A percentile compares a stretch with the other conserved stretches of the same genome.
These are phyloP conservation scores for Ptychoptera albimana DNA, from an alignment of 2,888 invertebrate genomes.

Conservation along the genomic window DNA sequence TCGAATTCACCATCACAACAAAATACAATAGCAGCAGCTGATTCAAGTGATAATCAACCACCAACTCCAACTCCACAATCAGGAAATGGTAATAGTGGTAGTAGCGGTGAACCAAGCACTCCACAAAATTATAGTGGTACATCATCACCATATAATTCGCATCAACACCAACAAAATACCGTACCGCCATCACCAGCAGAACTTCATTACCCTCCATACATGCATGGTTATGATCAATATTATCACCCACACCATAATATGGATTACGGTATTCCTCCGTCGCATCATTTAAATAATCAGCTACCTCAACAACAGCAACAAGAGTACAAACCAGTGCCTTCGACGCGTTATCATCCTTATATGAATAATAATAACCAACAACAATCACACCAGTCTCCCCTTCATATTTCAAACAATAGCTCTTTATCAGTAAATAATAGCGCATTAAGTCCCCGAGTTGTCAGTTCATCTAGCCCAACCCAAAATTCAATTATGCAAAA, in stretches of 20 bases:
- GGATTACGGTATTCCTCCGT: conserved; percentile 13
- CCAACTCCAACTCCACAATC: conserved; percentile 34
- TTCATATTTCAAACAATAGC: conserved; percentile 10
- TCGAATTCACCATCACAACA: conserved; percentile 11
- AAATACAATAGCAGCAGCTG: conserved; percentile 49
- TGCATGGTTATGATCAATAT: conserved; percentile 27
- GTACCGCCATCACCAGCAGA: conserved; percentile 10
- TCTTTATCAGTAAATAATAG: conserved; percentile 14
- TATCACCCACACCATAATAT: conserved; percentile 19
- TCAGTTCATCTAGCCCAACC: conserved; percentile 29
- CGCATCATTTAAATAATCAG: conserved; percentile 9
- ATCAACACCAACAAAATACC: conserved; percentile 29
- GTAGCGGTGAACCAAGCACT: conserved; percentile 34
- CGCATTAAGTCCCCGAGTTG: conserved; percentile 27
- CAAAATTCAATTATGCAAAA: conserved; percentile 22
- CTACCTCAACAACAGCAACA: conserved; percentile 11
- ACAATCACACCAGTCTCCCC: conserved; percentile 5
- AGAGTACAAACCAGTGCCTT: conserved; percentile 17
- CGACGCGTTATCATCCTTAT: conserved; percentile 14
- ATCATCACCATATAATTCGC: conserved; percentile 44
- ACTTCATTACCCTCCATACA: conserved; percentile 20
- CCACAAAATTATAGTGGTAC: conserved; percentile 49
- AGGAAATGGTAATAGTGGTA: conserved; percentile 4
- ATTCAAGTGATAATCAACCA: conserved; percentile 49
- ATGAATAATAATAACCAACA: conserved; percentile 8